These are phyloP conservation scores for Colinus virginianus DNA, from an alignment of 2,113 vertebrate species.

Conservation along the genomic window DNA sequence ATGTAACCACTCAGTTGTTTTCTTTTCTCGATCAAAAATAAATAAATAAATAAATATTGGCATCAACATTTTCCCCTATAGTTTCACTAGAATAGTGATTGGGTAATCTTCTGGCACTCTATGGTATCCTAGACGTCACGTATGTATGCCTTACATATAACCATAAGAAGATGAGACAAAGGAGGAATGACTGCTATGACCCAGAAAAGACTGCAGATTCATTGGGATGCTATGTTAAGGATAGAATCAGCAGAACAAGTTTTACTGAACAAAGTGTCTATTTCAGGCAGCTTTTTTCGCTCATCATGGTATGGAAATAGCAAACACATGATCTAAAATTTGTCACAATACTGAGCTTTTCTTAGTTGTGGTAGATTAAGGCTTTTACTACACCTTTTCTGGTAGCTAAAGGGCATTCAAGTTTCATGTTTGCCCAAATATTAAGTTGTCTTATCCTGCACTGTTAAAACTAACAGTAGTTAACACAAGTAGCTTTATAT, in stretches of 20 bases:
- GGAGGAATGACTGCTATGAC: background rate
- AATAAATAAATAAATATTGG: background rate
- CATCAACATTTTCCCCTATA: background rate
- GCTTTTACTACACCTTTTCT: background rate
- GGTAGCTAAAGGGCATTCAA: slow-evolving; percentile 5
- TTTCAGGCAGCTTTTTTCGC: background rate
- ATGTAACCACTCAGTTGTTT: background rate
- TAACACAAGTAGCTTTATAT: background rate
- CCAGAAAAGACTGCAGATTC: background rate
- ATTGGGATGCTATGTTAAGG: background rate
- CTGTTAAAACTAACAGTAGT: background rate
- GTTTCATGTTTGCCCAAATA: background rate
- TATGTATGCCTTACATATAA: background rate
- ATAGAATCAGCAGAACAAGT: background rate
- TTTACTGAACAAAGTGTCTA: background rate
- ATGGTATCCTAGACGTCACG: rapidly evolving
- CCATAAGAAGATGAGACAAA: background rate
- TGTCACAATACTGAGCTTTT: background rate
- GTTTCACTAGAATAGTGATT: background rate
- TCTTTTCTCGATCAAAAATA: background rate
- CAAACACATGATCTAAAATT: background rate
- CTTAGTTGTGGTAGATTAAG: background rate
- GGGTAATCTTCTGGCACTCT: background rate
- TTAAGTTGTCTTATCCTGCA: background rate
- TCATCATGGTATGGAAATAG: background rate